Evolutionary conservation across 2,113 vertebrate species (phyloP), one percentile per base, ranked within the genome.

Genomic region (Oxygymnocypris stewartii): DNA sequence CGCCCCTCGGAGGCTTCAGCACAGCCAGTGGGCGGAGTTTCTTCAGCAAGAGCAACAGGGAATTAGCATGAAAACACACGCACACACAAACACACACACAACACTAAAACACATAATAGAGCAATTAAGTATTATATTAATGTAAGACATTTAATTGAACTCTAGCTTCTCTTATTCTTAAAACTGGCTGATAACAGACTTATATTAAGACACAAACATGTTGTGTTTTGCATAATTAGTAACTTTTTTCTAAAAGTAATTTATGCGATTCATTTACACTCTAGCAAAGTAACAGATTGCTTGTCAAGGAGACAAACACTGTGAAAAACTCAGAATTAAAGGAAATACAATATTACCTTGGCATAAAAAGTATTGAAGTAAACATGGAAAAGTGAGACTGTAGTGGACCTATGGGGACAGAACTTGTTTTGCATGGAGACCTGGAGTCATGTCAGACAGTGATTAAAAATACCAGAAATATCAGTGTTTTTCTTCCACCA

Each of bases 1-100:
- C 78, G 11, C 92, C 89, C 89, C 86, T 86, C 87, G 87, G 87
- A 90, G 90, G 87, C 87, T 87, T 4, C 42, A 88, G 80, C 87
- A 89, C 84, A 73, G 63, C 88, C 88, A 0, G 88, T 73, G 81
- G 89, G 92, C 89, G 69, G 47, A 18, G 85, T 80, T 86, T 85
- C 89, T 88, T 91, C 88, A 89, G 87, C 91, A 82, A 85, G 74
- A 87, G 51, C 88, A 79, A 28, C 79, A 76, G 67, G 54, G 84
- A 83, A 76, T 87, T 86, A 35, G 54, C 85, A 84, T 81, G 54
- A 73, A 84, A 65, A 11, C 9, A 7, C 16, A 54, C 28, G n/a
- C n/a, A 25, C 49, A 73, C 65, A 59, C 40, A 81, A 13, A 40
- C 75, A 80, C 87, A 65, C 51, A 51, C 40, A n/a, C 31, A 69